phyloP scores from a whole-genome alignment of 2,888 invertebrate species.

The Cordilura impudica region DNA sequence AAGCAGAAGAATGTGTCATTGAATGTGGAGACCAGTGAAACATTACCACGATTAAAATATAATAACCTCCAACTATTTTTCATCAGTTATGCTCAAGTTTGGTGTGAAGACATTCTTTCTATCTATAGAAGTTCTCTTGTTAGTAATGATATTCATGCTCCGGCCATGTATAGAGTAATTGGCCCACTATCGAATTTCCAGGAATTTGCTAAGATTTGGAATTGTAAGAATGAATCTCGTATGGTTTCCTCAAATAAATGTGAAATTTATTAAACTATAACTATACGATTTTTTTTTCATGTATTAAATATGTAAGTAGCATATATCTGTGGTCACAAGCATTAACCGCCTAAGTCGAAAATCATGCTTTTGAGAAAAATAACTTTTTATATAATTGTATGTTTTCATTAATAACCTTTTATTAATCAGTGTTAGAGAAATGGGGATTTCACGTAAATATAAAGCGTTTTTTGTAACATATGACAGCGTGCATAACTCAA shows the following conservation, averaged over 20 bases:
- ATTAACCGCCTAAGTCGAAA: too few species aligned
- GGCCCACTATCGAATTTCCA: conserved; percentile 73
- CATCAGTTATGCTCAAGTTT: conserved; percentile 71
- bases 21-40: conserved; percentile 61
- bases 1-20: conserved; percentile 46
- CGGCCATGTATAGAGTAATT: conserved; percentile 72
- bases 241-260: conserved; percentile 75
- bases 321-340: too few species aligned
- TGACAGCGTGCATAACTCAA: too few species aligned
- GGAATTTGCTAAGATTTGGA: conserved; percentile 74
- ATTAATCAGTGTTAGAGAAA: too few species aligned
- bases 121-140: conserved; percentile 64
- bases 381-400: too few species aligned
- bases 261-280: conserved; percentile 70
- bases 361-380: too few species aligned
- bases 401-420: too few species aligned
- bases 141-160: conserved; percentile 65
- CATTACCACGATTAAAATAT: conserved; percentile 66
- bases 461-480: too few species aligned
- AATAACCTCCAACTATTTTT: conserved; percentile 72
- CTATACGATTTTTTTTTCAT: too few species aligned
- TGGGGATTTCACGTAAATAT: too few species aligned
- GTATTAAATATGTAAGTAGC: too few species aligned
- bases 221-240: conserved; percentile 67
- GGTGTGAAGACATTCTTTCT: conserved; percentile 71